Conservation (phyloP, 2,888 invertebrate species). For the Anarsia innoxiella region DNA sequence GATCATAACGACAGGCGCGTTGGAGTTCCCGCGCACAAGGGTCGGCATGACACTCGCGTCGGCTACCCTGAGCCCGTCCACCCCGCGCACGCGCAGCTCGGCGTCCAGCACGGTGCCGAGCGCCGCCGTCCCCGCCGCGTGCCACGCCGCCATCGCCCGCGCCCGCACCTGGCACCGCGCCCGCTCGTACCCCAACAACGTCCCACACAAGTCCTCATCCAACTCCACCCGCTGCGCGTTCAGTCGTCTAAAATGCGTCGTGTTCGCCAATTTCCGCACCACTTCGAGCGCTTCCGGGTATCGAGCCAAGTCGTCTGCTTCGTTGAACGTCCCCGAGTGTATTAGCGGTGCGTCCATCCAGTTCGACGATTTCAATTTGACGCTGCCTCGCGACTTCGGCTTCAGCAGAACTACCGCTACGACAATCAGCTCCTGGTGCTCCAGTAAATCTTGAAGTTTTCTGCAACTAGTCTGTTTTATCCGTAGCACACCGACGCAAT, state of each 20-base stretch:
- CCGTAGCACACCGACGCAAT: neutral
- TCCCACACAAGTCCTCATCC: neutral
- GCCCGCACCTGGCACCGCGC: neutral
- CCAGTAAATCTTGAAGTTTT: neutral
- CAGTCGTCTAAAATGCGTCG: slow-evolving; percentile 1
- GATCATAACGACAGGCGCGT: slow-evolving; percentile 58
- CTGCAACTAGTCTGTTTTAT: neutral
- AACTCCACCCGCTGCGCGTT: neutral
- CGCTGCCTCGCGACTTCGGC: slow-evolving; percentile 1
- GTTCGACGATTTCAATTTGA: neutral
- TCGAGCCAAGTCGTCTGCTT: neutral
- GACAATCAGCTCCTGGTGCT: neutral
- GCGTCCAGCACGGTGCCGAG: slow-evolving; percentile 27
- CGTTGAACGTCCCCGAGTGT: neutral
- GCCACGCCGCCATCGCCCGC: neutral
- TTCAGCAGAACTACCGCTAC: neutral
- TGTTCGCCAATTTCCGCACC: neutral
- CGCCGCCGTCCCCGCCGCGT: slow-evolving; percentile 30
- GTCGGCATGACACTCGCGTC: slow-evolving; percentile 49
- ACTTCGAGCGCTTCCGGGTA: neutral
- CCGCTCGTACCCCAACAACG: neutral
- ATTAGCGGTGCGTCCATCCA: neutral
- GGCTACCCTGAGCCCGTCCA: slow-evolving; percentile 25
- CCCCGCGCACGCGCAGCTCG: slow-evolving; percentile 24
- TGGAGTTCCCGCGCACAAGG: slow-evolving; percentile 48